Percentiles rank a stretch among this genome's conserved stretches.
These are phyloP conservation scores for Felis chaus DNA, from an alignment of 2,113 vertebrate genomes.

Conservation along the genomic window DNA sequence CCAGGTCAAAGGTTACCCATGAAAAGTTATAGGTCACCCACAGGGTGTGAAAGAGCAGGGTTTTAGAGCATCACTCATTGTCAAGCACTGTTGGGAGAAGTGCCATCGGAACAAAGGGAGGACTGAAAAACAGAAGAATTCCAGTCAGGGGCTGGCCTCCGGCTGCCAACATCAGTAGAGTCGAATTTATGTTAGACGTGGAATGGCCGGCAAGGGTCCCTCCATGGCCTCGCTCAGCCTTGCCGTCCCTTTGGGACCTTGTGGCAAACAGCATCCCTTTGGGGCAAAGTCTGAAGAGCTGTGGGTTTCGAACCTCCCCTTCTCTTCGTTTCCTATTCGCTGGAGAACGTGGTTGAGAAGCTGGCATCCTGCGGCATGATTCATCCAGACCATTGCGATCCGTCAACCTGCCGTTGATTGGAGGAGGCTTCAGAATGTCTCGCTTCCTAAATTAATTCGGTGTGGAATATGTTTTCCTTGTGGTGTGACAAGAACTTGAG, in stretches of 20 bases:
- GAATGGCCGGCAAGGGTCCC: constrained; percentile 87
- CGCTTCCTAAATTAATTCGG: neutral
- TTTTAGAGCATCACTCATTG: constrained; percentile 97
- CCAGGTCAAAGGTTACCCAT: constrained; percentile 93
- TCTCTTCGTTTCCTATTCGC: neutral
- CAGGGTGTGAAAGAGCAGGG: constrained; percentile 93
- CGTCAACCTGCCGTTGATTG: neutral
- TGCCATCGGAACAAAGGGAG: constrained; percentile 94
- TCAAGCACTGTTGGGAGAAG: constrained; percentile 93
- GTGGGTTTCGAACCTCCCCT: constrained; percentile 27
- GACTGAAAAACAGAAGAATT: constrained; percentile 93
- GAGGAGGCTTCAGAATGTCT: neutral
- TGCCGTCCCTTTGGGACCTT: constrained; percentile 79
- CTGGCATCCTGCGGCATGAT: neutral
- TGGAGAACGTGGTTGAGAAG: neutral
- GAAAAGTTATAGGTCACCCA: constrained; percentile 96
- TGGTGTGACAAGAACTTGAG: constrained; percentile 61
- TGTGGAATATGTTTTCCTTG: constrained; percentile 52
- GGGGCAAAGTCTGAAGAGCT: constrained; percentile 52
- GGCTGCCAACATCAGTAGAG: constrained; percentile 89
- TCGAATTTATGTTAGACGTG: constrained; percentile 90
- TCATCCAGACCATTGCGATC: neutral
- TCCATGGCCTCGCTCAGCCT: constrained; percentile 79
- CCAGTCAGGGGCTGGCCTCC: constrained; percentile 85
- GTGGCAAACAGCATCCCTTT: constrained; percentile 84